A percentile compares a stretch with the other conserved stretches of the same genome.
phyloP scores from a whole-genome alignment of 2,113 vertebrate species.

The Dasyprocta punctata region DNA sequence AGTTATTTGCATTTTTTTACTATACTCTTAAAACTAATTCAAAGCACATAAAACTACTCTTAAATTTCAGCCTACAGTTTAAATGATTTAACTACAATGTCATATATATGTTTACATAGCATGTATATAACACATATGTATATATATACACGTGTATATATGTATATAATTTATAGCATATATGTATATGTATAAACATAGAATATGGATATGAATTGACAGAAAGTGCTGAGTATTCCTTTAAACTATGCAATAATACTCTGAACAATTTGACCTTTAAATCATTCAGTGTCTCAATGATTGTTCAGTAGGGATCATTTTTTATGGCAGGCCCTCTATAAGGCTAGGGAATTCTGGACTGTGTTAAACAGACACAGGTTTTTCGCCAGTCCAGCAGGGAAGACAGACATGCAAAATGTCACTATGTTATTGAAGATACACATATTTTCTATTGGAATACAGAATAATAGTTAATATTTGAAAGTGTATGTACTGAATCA shows the following conservation, averaged over 20 bases:
- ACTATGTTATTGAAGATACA: not conserved
- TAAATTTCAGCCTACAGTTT: not conserved
- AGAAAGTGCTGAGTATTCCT: not conserved
- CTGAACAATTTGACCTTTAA: not conserved
- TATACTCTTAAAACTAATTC: not conserved
- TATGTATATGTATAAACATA: not conserved
- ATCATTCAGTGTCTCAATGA: not conserved
- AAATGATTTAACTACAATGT: not conserved
- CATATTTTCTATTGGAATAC: not conserved
- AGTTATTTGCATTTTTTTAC: not conserved
- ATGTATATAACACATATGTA: not conserved
- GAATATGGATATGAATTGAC: not conserved
- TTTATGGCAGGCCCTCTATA: rapidly evolving
- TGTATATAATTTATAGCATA: not conserved
- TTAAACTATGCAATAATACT: not conserved
- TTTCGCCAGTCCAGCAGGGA: not conserved
- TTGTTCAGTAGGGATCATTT: no score
- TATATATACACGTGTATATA: not conserved
- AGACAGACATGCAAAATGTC: not conserved
- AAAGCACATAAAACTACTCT: not conserved
- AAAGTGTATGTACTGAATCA: not conserved
- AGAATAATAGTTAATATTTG: not conserved
- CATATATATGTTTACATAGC: not conserved
- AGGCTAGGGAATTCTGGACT: not conserved
- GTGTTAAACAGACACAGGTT: not conserved